Base-by-base conservation (phyloP, 2,888 invertebrate genomes). In the Mylabris sibirica region DNA sequence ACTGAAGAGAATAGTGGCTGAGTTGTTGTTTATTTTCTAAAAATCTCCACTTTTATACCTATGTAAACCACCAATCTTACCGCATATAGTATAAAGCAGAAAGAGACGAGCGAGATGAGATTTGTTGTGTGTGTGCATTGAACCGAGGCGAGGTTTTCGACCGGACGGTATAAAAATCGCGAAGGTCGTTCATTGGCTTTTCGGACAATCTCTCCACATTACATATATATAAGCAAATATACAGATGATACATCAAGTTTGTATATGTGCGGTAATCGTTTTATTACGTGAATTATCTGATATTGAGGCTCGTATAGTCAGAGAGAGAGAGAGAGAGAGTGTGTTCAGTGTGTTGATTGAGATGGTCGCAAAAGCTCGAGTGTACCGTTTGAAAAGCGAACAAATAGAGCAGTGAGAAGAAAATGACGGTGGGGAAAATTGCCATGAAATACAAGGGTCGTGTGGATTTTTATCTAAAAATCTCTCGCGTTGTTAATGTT, bases 111-210 rank as follows among this genome's bases (percentile, higher is more conserved):
- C 1, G 20, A 20, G 20, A 49, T n/a, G 49, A 49, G 49, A 49
- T 26, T 6, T n/a, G 44, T 12, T 63, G 63, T 44, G 63, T 68
- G 64, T 63, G 63, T 44, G 63, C 70, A 66, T 71, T 71, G 70
- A 71, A 71, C 70, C 70, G 68, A 53, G 59, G 64, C 60, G 67
- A 60, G 70, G 70, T 71, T 68, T 71, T 71, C 70, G 70, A 71
- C 70, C 70, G 70, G 44, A 65, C 49, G 49, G 70, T 24, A 71
- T 60, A 71, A 71, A 71, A 71, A 71, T 71, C 70, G 70, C 67
- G 70, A 71, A 71, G 70, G 70, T 68, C 70, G 70, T 71, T 71
- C 70, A 49, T 71, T 71, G 70, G 60, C 70, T 71, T 64, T 59
- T 35, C 65, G 65, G 61, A 5, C 61, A 26, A 20, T n/a, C 60